These are phyloP conservation scores for Chymomyza costata DNA, from an alignment of 1,140 invertebrate genomes.

Conservation along the genomic window DNA sequence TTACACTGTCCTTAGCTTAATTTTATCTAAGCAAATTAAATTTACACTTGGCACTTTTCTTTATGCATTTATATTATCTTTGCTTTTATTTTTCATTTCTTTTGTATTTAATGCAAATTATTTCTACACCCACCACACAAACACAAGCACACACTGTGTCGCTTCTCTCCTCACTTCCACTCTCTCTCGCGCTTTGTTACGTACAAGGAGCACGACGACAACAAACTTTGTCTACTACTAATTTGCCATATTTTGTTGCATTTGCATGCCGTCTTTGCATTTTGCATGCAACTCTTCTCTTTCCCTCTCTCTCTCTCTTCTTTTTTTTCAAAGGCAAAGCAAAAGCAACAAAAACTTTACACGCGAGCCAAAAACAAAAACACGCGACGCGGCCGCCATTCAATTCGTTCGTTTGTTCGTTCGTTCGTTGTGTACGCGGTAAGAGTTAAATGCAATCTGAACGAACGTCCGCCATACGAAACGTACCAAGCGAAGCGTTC, in stretches of 20 bases:
- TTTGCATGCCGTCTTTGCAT: constrained; percentile 22
- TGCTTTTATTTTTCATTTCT: no score
- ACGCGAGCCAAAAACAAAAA: constrained; percentile 2
- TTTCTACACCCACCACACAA: constrained; percentile 37
- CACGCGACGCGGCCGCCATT: constrained; percentile 29
- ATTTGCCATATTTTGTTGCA: no score
- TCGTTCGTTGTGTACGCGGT: constrained; percentile 63
- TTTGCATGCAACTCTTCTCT: constrained; percentile 27
- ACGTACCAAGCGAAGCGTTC: constrained; percentile 26
- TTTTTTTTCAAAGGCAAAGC: constrained; percentile 3
- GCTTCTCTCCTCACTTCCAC: constrained; percentile 19
- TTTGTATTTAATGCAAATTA: constrained; percentile 29
- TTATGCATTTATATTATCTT: constrained; percentile 16
- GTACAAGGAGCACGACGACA: no score
- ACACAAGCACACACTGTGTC: constrained; percentile 16
- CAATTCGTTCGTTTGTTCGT: constrained; percentile 35
- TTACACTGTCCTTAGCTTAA: not conserved
- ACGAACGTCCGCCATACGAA: constrained; percentile 15
- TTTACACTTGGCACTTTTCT: constrained; percentile 32
- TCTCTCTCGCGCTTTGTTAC: constrained; percentile 18
- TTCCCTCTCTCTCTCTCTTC: no score
- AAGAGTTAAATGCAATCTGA: constrained; percentile 72
- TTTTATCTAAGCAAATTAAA: constrained; percentile 10
- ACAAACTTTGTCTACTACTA: no score
- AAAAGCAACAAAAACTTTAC: constrained; percentile 16